A percentile compares a stretch with the other conserved stretches of the same genome.
These are phyloP conservation scores for Parazoanthus atlanticus DNA, from an alignment of 92 coral and sea anemone genomes.

Conservation along the genomic window DNA sequence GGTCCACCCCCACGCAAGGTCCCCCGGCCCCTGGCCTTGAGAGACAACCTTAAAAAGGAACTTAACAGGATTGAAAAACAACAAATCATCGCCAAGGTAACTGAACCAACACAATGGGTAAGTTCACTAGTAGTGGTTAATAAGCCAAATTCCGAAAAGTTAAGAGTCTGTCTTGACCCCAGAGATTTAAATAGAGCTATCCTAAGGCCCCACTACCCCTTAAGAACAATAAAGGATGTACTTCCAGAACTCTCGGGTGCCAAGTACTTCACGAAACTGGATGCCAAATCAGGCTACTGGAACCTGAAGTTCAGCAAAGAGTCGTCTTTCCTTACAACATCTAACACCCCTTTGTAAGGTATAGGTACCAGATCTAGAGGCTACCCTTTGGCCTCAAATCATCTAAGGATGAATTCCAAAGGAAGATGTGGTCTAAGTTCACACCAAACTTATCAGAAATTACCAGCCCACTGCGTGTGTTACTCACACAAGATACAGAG, in stretches of 20 bases:
- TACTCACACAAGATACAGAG: not conserved
- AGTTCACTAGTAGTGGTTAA: not conserved
- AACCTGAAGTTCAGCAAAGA: not conserved
- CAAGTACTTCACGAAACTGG: not conserved
- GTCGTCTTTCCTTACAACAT: not conserved
- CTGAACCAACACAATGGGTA: not conserved
- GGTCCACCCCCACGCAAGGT: conserved; percentile 6
- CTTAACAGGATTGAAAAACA: not conserved
- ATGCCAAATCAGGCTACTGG: not conserved
- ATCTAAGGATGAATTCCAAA: not conserved
- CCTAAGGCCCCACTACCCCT: conserved; percentile 20
- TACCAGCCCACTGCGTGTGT: conserved; percentile 4
- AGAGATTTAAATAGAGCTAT: conserved; percentile 5
- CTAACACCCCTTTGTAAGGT: not conserved
- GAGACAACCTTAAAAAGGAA: not conserved
- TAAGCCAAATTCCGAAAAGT: not conserved
- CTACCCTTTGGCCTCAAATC: conserved; percentile 8
- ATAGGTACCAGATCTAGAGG: not conserved
- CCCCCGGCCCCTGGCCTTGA: not conserved
- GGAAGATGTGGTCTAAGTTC: conserved; percentile 15
- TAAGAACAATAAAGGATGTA: not conserved
- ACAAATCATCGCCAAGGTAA: not conserved
- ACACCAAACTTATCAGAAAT: conserved; percentile 2
- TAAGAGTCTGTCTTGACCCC: not conserved
- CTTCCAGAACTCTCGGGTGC: not conserved